Base-by-base conservation (phyloP, 2,797 vertebrate genomes). In the Syngnathus rostellatus region DNA sequence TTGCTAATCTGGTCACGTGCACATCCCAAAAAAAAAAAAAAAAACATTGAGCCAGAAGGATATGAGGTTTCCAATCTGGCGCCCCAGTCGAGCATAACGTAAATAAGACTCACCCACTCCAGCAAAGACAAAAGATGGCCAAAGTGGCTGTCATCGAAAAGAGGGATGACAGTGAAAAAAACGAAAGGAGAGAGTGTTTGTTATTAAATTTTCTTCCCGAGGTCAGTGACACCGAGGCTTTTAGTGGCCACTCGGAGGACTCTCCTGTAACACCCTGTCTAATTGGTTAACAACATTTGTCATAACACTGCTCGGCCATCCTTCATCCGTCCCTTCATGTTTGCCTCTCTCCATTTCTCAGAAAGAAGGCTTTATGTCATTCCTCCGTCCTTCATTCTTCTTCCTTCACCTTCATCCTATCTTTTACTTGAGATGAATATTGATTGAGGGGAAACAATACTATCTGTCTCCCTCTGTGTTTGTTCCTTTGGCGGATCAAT, bases 241-340 rank as follows among this genome's bases (percentile, higher is more conserved):
- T 81, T 79, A 86, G 85, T 68, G 76, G 77, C 83, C 72, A 64
- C 72, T 82, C 85, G 78, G 72, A 70, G 59, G 74, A 68, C 79
- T 82, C 68, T 71, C 65, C 48, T 68, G 75, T 78, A 83, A 84
- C 82, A 81, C 82, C 86, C 77, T 55, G 10, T 74, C 82, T 86
- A 89, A 87, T 87, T 86, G 82, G 78, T 85, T 87, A 88, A 88
- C 61, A 79, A 85, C 76, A 71, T 78, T 70, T 84, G 83, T 88
- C 88, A 89, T 77, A 90, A 86, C 78, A 83, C 67, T 63, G 60
- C 41, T 53, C 31, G 60, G 43, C 63, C 70, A 55, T 79, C 71
- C 70, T 72, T 82, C 63, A 71, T 71, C 62, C 67, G 38, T 67
- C 61, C 66, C 64, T 63, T 54, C 45, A 0, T 65, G 72, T 51